Evolutionary conservation across 1,140 invertebrate genomes (phyloP).

Genomic region (Grapholita molesta): DNA sequence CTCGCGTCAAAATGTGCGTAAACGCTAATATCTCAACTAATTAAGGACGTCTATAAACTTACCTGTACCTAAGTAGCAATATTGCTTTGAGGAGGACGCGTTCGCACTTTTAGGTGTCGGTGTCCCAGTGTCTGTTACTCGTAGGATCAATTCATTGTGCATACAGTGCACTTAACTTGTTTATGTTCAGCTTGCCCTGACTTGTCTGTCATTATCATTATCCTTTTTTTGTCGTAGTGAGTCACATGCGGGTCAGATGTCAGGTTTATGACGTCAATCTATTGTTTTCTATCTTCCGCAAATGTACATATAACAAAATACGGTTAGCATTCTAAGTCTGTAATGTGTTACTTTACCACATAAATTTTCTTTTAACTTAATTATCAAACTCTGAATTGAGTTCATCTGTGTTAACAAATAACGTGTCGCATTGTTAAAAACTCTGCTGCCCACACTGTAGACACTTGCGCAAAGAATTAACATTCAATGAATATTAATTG

Average conservation of each 20-base stretch:
- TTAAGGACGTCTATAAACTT: too few species aligned
- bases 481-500: slow-evolving; percentile 25
- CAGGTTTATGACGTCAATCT: slow-evolving; percentile 25
- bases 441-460: slow-evolving; percentile 6
- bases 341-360: not conserved
- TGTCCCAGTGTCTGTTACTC: too few species aligned
- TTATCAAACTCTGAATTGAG: not conserved
- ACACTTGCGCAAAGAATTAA: slow-evolving; percentile 32
- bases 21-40: too few species aligned
- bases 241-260: slow-evolving; percentile 33
- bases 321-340: not conserved
- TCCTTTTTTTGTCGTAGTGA: slow-evolving; percentile 23
- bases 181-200: slow-evolving; percentile 22
- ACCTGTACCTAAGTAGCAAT: too few species aligned
- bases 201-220: slow-evolving; percentile 21
- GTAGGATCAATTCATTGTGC: not conserved
- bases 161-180: not conserved
- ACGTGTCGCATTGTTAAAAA: slow-evolving; percentile 3
- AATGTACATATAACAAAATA: not conserved
- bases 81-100: too few species aligned
- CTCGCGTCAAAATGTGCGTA: too few species aligned
- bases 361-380: not conserved
- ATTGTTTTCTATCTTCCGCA: slow-evolving; percentile 23
- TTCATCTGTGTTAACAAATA: slow-evolving; percentile 1
- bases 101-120: too few species aligned